Evolutionary conservation across 2,113 vertebrate genomes (phyloP), one percentile per base, ranked within the genome.

Genomic region (Tetrao urogallus): DNA sequence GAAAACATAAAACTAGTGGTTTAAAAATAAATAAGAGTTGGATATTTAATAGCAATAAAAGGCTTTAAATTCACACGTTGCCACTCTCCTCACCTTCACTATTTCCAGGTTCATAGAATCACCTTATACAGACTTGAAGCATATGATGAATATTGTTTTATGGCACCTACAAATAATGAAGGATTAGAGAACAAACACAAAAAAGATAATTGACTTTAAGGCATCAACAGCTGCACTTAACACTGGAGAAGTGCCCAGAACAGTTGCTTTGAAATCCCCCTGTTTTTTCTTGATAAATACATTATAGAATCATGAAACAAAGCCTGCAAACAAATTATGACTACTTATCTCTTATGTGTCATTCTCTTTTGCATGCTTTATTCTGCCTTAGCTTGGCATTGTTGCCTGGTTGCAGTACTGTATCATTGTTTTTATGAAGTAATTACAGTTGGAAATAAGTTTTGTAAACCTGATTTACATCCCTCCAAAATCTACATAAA

Each of bases 281-380:
- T 63, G 93, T 88, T 89, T 97, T 94, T 86, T 63, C 71, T 75
- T 0, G 27, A 94, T 95, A 96, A 97, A 96, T 92, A 84, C 65
- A 92, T 92, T 96, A 92, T 72, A 93, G 87, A 96, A 93, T 91
- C 91, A 82, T 90, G 93, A 94, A 96, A 97, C 57, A 76, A 96
- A 95, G 66, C 78, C 93, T 92, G 72, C 81, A 95, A 95, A 81
- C 70, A 96, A 90, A 97, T 96, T 94, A 90, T 72, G 82, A 73
- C 92, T 71, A 63, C 82, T 96, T 96, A 86, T 94, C 90, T 94
- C 86, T 78, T 69, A 56, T 36, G 25, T 89, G 86, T 15, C 17
- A 34, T 75, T 88, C 86, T 70, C 64, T 63, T 60, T 15, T 45
- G 40, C 32, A 3, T 42, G 86, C 28, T 91, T 81, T 91, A 70